Evolutionary conservation across 2,113 vertebrate genomes (phyloP), one percentile per base, ranked within the genome.

Genomic region (Chionodraco myersi): DNA sequence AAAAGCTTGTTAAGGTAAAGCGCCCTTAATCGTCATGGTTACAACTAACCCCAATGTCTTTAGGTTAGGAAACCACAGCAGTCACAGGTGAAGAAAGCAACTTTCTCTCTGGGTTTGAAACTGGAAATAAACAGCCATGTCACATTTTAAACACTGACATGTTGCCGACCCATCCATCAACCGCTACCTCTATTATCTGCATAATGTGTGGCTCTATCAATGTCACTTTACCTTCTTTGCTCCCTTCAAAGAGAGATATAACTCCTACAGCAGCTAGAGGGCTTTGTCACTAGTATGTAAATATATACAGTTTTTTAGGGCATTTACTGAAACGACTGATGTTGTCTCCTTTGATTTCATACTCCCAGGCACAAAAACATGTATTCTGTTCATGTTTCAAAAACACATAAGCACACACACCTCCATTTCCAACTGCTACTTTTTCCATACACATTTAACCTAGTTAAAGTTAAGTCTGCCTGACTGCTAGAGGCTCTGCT

Each of bases 401-500:
- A 52, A 26, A 62, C 47, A 52, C 12, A 60, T 4, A 51, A 2
- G 23, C n/a, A 26, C 14, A 45, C 34, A 75, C 21, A 57, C 4
- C 49, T 18, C 34, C 9, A 54, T 44, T 54, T 36, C 41, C 48
- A 47, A 62, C 10, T 3, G 72, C 68, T 71, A 49, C 58, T 66
- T 44, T 26, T 75, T 58, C 36, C 34, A 59, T 57, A 70, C 53
- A 64, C 30, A 68, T 69, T 76, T 67, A 76, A 60, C 53, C 69
- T 48, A 71, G 62, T 73, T 75, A 72, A 71, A 73, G 59, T 75
- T 73, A 71, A 84, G 71, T 77, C 36, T 53, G 34, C 58, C 65
- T 69, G 58, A 70, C 65, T 79, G 77, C 80, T 69, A 63, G 58
- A 69, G 78, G 87, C 63, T 30, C 52, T 13, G 10, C 75, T 86